Evolutionary conservation across 2,888 invertebrate species (phyloP).

Genomic region (Ceriagrion tenellum): DNA sequence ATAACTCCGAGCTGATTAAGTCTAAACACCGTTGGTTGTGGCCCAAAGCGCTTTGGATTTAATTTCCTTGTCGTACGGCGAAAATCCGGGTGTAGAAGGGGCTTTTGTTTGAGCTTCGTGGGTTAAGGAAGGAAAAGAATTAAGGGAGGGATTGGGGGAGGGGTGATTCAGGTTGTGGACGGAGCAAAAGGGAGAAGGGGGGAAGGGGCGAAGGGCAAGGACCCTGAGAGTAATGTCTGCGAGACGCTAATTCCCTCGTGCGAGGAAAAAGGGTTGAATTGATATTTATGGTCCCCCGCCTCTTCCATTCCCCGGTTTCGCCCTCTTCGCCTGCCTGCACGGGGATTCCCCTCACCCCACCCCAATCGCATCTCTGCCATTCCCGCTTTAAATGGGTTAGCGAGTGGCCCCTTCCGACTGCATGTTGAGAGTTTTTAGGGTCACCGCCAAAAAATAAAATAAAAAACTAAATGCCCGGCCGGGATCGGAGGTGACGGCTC

Average conservation of each 20-base stretch:
- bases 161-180: neutral
- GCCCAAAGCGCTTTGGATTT: neutral
- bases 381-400: conserved; percentile 17
- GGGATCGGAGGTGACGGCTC: neutral
- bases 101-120: neutral
- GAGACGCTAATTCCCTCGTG: conserved; percentile 48
- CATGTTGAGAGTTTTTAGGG: conserved; percentile 21
- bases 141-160: neutral
- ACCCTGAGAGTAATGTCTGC: conserved; percentile 14
- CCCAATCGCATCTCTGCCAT: neutral
- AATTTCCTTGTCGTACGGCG: neutral
- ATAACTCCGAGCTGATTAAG: neutral
- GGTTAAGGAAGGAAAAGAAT: neutral
- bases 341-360: neutral
- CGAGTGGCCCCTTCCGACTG: neutral
- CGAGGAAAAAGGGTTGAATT: conserved; percentile 57
- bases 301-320: neutral
- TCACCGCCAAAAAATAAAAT: neutral
- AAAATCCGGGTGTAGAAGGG: neutral
- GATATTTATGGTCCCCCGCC: conserved; percentile 37
- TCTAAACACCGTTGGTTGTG: neutral
- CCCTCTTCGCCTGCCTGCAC: neutral
- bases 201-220: neutral
- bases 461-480: neutral
- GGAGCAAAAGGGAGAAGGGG: neutral